These are phyloP conservation scores for Romanogobio albipinnatus DNA, from an alignment of 2,113 vertebrate genomes.

Conservation along the genomic window DNA sequence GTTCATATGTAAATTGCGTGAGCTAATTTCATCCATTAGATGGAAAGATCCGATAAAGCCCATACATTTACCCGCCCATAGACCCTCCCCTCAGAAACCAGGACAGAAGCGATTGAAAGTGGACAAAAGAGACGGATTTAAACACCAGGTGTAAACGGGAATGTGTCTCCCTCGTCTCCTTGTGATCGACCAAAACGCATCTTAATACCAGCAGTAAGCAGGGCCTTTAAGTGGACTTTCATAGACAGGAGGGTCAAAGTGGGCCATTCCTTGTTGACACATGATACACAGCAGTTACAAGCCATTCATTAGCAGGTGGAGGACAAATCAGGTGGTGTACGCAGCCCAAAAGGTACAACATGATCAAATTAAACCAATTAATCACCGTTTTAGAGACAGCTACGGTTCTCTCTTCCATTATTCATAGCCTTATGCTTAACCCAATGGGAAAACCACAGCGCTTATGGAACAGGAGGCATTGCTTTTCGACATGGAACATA, in stretches of 20 bases:
- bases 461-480: neutral
- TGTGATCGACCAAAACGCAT: no score
- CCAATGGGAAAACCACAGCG: neutral
- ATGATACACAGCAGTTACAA: neutral
- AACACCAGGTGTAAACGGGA: no score
- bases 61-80: no score
- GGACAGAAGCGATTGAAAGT: no score
- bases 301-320: constrained; percentile 3
- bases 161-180: no score
- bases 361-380: constrained; percentile 67
- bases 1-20: no score
- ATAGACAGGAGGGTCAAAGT: neutral
- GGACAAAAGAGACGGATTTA: no score
- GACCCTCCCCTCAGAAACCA: no score
- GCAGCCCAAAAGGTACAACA: constrained; percentile 60
- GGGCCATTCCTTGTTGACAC: neutral
- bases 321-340: constrained; percentile 44
- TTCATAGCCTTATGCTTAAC: constrained; percentile 25
- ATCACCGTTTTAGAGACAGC: constrained; percentile 59
- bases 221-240: neutral
- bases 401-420: constrained; percentile 29
- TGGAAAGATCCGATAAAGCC: no score
- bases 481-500: constrained; percentile 7
- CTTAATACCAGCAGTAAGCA: no score
- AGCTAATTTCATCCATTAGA: no score